Conservation (phyloP, 1,140 invertebrate genomes). For the Akabosia matsudoensis region DNA sequence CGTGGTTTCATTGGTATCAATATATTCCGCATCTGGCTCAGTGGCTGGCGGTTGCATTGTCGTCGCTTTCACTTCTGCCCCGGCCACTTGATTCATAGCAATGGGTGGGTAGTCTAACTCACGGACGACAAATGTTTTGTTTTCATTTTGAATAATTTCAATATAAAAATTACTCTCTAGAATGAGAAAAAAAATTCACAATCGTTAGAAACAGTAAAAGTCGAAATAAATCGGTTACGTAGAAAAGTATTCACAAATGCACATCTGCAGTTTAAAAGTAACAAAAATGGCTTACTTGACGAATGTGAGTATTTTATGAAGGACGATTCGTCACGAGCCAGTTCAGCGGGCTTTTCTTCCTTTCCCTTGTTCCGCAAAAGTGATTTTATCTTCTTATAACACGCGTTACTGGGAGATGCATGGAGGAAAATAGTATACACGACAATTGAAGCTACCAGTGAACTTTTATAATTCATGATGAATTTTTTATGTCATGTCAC, state of each 20-base stretch:
- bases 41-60: background rate
- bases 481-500: background rate
- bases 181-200: background rate
- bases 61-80: background rate
- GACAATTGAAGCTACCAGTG: background rate
- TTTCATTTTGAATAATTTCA: background rate
- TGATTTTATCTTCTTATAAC: background rate
- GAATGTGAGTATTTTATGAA: slow-evolving; percentile 6
- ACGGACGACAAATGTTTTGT: background rate
- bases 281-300: background rate
- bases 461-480: background rate
- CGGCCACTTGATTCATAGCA: slow-evolving; percentile 6
- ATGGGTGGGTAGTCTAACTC: background rate
- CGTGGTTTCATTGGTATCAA: background rate
- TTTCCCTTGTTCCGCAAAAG: background rate
- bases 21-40: background rate
- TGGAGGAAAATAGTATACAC: background rate
- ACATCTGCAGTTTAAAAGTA: background rate
- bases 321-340: background rate
- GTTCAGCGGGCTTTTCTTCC: background rate
- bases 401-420: background rate
- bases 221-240: background rate
- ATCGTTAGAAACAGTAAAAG: background rate
- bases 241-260: background rate
- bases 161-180: background rate